Conservation (phyloP, 2,797 vertebrate species). For the Melanotaenia trifasciata region DNA sequence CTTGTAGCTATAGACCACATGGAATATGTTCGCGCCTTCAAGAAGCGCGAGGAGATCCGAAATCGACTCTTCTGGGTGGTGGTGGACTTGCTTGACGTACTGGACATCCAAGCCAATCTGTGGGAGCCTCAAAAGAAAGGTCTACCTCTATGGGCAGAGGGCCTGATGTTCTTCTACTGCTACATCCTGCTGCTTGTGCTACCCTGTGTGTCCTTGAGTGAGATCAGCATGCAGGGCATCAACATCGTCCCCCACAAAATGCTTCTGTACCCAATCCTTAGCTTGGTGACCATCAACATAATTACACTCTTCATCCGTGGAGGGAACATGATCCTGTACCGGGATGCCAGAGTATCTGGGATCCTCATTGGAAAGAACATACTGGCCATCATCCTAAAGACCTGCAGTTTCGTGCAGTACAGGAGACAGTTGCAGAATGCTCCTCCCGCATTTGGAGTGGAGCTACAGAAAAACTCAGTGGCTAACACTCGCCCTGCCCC, state of each 20-base stretch:
- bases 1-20: slow-evolving; percentile 87
- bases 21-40: slow-evolving; percentile 90
- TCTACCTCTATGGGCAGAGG: slow-evolving; percentile 85
- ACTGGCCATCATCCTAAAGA: slow-evolving; percentile 86
- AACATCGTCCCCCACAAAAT: slow-evolving; percentile 88
- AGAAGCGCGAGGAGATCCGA: slow-evolving; percentile 89
- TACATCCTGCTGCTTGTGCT: slow-evolving; percentile 87
- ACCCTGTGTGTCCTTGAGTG: slow-evolving; percentile 85
- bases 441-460: slow-evolving; percentile 70
- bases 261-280: slow-evolving; percentile 89
- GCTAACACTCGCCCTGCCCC: slow-evolving; percentile 67
- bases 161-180: slow-evolving; percentile 90
- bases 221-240: slow-evolving; percentile 91
- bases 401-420: slow-evolving; percentile 88
- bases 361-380: slow-evolving; percentile 90
- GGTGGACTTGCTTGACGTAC: slow-evolving; percentile 89
- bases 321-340: slow-evolving; percentile 88
- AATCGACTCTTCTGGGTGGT: slow-evolving; percentile 92
- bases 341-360: slow-evolving; percentile 85
- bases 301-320: slow-evolving; percentile 88
- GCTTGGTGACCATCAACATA: slow-evolving; percentile 87
- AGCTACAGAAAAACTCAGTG: slow-evolving; percentile 79
- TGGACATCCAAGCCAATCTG: slow-evolving; percentile 91
- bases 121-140: slow-evolving; percentile 90
- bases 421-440: slow-evolving; percentile 83